Conservation (phyloP, 2,888 invertebrate species). For the Phorcus lineatus region DNA sequence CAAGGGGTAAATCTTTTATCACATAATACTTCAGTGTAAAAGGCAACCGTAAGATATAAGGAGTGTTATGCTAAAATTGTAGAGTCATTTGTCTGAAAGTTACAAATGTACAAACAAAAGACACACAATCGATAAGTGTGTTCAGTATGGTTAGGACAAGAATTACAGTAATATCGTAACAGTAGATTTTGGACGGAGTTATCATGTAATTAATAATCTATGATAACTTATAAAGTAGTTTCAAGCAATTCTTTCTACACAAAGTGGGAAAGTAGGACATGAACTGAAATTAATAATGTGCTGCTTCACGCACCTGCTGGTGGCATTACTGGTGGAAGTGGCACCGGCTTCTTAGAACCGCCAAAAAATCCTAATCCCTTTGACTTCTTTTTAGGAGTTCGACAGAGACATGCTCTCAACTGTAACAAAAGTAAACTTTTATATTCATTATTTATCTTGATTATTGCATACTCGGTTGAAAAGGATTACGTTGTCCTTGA, state of each 20-base stretch:
- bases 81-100: background rate
- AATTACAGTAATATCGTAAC: background rate
- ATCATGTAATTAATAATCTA: background rate
- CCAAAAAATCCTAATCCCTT: background rate
- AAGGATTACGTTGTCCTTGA: too few relatives aligned
- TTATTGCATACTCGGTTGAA: too few relatives aligned
- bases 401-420: background rate
- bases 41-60: too few relatives aligned
- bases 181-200: background rate
- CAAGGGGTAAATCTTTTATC: too few relatives aligned
- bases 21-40: too few relatives aligned
- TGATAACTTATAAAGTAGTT: too few relatives aligned
- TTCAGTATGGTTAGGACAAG: background rate
- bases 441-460: background rate
- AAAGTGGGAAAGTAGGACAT: too few relatives aligned
- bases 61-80: too few relatives aligned
- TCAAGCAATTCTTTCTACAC: too few relatives aligned
- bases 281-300: too few relatives aligned
- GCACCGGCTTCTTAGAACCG: constrained; percentile 31
- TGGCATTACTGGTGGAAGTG: constrained; percentile 68
- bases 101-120: background rate
- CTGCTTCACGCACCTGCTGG: constrained; percentile 59
- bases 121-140: too few relatives aligned
- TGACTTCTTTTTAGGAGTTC: background rate
- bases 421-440: background rate